Conservation (phyloP, 2,888 invertebrate species). For the Lypha dubia region DNA sequence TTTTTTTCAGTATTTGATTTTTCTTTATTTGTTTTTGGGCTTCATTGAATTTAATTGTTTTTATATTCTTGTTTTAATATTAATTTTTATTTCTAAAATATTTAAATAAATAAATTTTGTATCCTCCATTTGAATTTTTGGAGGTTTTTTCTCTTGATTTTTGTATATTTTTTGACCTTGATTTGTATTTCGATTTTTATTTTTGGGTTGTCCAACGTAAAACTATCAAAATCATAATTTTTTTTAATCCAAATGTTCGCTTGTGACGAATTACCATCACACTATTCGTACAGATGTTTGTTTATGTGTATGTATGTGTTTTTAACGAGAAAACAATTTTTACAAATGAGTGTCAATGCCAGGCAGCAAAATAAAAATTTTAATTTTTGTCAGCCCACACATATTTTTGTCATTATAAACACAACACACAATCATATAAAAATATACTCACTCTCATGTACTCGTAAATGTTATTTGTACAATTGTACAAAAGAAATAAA, state of each 20-base stretch:
- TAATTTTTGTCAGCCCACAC: slow-evolving; percentile 54
- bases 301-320: not conserved
- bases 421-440: not conserved
- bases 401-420: not conserved
- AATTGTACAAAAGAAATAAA: slow-evolving; percentile 41
- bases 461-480: slow-evolving; percentile 6
- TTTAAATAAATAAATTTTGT: not conserved
- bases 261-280: slow-evolving; percentile 61
- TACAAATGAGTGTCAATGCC: slow-evolving; percentile 69
- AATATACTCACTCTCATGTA: not conserved
- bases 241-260: slow-evolving; percentile 5
- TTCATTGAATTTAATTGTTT: slow-evolving; percentile 55
- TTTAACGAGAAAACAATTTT: slow-evolving; percentile 48
- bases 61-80: too few relatives aligned
- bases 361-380: slow-evolving; percentile 41
- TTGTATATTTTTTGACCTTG: slow-evolving; percentile 52
- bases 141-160: slow-evolving; percentile 54
- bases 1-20: not conserved
- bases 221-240: slow-evolving; percentile 38
- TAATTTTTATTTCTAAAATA: slow-evolving; percentile 26
- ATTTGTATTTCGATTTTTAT: slow-evolving; percentile 42
- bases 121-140: slow-evolving; percentile 53
- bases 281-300: too few relatives aligned
- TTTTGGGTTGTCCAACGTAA: slow-evolving; percentile 17
- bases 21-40: slow-evolving; percentile 48